phyloP scores from a whole-genome alignment of 23 tunicate genomes.

The Diplosoma virens region DNA sequence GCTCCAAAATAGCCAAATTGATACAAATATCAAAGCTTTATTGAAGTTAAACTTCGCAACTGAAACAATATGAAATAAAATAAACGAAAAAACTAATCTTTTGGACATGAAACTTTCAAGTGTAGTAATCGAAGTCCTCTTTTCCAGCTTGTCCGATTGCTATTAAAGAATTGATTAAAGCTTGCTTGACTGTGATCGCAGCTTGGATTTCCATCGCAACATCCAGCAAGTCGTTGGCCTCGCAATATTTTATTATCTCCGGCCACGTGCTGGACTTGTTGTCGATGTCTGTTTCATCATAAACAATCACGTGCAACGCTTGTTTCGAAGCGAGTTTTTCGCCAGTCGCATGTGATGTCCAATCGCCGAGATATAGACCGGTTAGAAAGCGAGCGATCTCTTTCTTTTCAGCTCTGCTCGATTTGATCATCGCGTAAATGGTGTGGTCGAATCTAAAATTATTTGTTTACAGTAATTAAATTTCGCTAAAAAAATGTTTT shows the following conservation, averaged over 20 bases:
- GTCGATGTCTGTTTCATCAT: constrained; percentile 57
- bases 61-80: too few relatives aligned
- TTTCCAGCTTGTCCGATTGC: constrained; percentile 76
- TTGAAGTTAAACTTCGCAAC: too few relatives aligned
- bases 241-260: constrained; percentile 45
- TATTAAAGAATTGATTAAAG: constrained; percentile 29
- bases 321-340: neutral
- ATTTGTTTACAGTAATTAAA: too few relatives aligned
- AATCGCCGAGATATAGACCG: constrained; percentile 34
- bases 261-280: constrained; percentile 31
- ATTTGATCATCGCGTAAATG: constrained; percentile 13
- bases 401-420: neutral
- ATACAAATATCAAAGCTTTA: too few relatives aligned
- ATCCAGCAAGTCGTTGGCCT: constrained; percentile 10
- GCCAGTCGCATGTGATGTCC: neutral
- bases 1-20: too few relatives aligned
- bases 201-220: constrained; percentile 62
- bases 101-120: constrained; percentile 16
- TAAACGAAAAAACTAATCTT: neutral
- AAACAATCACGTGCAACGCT: constrained; percentile 40
- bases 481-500: too few relatives aligned
- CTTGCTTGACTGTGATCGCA: constrained; percentile 45
- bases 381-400: constrained; percentile 19
- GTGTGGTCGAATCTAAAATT: constrained; percentile 44
- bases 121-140: constrained; percentile 88